A percentile compares a stretch with the other conserved stretches of the same genome.
Conservation (phyloP, 2,888 invertebrate genomes). For the Odontocerum albicorne region DNA sequence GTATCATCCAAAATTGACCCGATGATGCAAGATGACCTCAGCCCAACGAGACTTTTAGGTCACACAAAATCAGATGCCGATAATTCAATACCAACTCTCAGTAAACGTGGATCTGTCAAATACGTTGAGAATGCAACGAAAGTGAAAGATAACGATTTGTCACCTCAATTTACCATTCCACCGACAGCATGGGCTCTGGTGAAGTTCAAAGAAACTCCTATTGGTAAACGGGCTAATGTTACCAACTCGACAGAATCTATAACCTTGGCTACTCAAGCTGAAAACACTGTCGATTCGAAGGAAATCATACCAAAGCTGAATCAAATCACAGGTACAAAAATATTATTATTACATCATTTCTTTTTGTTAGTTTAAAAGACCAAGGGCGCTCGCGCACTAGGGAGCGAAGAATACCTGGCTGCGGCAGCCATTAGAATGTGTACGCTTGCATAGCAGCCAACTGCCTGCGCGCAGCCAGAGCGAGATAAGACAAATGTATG, state of each 20-base stretch:
- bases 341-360: no score
- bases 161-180: conserved; percentile 50
- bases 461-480: no score
- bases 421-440: no score
- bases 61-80: conserved; percentile 51
- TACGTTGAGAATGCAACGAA: conserved; percentile 44
- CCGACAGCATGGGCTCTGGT: conserved; percentile 58
- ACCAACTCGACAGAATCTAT: conserved; percentile 3
- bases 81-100: conserved; percentile 52
- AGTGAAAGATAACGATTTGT: conserved; percentile 19
- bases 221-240: conserved; percentile 17
- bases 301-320: conserved; percentile 54
- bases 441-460: no score
- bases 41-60: conserved; percentile 49
- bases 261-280: conserved; percentile 38
- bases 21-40: conserved; percentile 49
- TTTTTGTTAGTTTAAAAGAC: no score
- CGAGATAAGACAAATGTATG: no score
- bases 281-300: conserved; percentile 44
- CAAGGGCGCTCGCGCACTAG: no score
- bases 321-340: conserved; percentile 46
- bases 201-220: conserved; percentile 50
- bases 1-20: conserved; percentile 56
- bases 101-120: conserved; percentile 56
- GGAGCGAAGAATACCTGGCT: no score